phyloP scores from a whole-genome alignment of 1,140 invertebrate species.

The Steinernema khuongi region DNA sequence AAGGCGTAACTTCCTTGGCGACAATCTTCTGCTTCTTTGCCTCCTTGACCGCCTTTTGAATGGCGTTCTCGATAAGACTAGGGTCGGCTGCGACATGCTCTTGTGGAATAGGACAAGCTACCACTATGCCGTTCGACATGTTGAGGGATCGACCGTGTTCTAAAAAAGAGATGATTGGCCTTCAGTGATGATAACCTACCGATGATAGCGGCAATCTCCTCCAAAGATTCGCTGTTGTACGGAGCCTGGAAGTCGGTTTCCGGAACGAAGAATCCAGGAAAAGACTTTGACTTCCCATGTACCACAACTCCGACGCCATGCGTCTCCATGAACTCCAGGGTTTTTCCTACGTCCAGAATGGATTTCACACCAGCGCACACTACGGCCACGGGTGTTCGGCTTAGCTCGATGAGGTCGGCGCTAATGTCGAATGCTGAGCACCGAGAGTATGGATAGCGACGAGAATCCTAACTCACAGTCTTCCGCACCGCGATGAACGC shows the following conservation, averaged over 20 bases:
- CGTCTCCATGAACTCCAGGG: constrained; percentile 90
- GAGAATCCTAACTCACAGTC: constrained; percentile 61
- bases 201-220: constrained; percentile 72
- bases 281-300: constrained; percentile 65
- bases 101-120: constrained; percentile 83
- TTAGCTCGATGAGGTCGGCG: constrained; percentile 84
- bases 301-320: constrained; percentile 83
- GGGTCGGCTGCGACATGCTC: constrained; percentile 64
- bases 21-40: constrained; percentile 65
- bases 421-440: constrained; percentile 75
- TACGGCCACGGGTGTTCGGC: constrained; percentile 77
- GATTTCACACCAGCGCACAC: constrained; percentile 93
- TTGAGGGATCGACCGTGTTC: constrained; percentile 63
- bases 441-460: not conserved
- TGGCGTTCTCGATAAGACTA: constrained; percentile 66
- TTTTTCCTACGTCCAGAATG: constrained; percentile 87
- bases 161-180: constrained; percentile 9
- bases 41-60: constrained; percentile 69
- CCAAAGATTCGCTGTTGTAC: constrained; percentile 65
- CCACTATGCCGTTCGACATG: constrained; percentile 73
- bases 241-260: constrained; percentile 70
- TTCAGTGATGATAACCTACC: constrained; percentile 48
- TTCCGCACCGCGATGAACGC: constrained; percentile 83
- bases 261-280: constrained; percentile 81
- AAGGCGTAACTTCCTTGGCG: constrained; percentile 88